A percentile compares a stretch with the other conserved stretches of the same genome.
These are phyloP conservation scores for Protaetia brevitarsis DNA, from an alignment of 1,140 invertebrate species.

Conservation along the genomic window DNA sequence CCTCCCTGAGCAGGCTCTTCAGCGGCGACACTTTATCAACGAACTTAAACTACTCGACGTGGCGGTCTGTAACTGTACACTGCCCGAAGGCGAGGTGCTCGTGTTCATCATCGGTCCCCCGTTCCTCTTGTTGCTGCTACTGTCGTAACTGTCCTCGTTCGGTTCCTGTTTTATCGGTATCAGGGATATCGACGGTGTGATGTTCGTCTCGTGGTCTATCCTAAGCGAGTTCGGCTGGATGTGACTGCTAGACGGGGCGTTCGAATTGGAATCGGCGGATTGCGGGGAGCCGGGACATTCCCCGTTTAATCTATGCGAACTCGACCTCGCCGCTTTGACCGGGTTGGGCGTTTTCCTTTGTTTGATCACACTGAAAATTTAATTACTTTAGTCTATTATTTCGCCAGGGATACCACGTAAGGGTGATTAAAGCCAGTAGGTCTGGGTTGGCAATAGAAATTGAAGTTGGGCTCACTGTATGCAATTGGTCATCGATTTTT, in stretches of 20 bases:
- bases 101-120: conserved; percentile 44
- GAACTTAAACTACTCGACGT: conserved; percentile 64
- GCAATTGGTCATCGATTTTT: no score
- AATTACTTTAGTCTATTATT: neutral
- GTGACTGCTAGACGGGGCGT: conserved; percentile 66
- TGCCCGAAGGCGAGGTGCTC: conserved; percentile 41
- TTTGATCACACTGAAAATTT: conserved; percentile 24
- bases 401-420: no score
- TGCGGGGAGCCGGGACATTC: conserved; percentile 69
- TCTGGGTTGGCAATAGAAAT: no score
- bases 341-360: conserved; percentile 28
- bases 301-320: conserved; percentile 49
- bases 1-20: conserved; percentile 77
- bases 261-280: conserved; percentile 72
- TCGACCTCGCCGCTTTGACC: conserved; percentile 45
- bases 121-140: conserved; percentile 34
- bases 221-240: conserved; percentile 46
- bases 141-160: conserved; percentile 43
- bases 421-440: no score
- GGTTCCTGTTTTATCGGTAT: conserved; percentile 81
- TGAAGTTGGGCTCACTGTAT: no score
- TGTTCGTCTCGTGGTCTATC: conserved; percentile 55
- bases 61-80: conserved; percentile 46
- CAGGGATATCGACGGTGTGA: conserved; percentile 79
- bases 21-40: conserved; percentile 77